Base-by-base conservation (phyloP, 2,113 vertebrate genomes). In the Ctenomys sociabilis region DNA sequence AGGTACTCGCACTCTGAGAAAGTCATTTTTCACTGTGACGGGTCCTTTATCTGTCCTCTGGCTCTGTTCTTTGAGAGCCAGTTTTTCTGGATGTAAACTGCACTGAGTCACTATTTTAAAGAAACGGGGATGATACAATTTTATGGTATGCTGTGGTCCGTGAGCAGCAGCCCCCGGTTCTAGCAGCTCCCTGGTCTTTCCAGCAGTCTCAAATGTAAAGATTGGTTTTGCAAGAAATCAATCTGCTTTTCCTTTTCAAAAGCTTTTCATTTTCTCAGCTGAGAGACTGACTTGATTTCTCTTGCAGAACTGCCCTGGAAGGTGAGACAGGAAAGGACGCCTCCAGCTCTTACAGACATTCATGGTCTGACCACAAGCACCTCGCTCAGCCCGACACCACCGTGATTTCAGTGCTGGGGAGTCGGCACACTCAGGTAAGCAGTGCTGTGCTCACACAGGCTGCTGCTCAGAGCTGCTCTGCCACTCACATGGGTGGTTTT, bases 301-400 rank as follows among this genome's bases (percentile, higher is more conserved):
- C 91, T 64, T 12, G 0, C 1, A 99, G 99, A 96, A 99, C 96
- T 78, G 97, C 98, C 30, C 77, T 90, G 0, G 99, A 99, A 90
- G 93, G 97, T 0, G 99, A 99, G 61, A 88, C 95, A 82, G 99
- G 98, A 83, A 99, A 98, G 78, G 99, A 98, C 9, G 66, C 94
- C 52, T 97, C 97, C 13, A 22, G 21, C 0, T 83, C 95, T 12
- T 98, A 98, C 95, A 96, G 97, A 64, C 97, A 97, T 0, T 98
- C 98, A 26, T 99, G 99, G 98, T 98, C 99, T 0, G 99, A 99
- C 92, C 98, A 99, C 91, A 99, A 98, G 97, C 98, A 98, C 77
- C 30, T 98, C 2, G 45, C 98, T 0, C 98, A 97, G 16, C 86
- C 97, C 0, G 99, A 99, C 5, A 97, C 94, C 0, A 98, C 98